These are phyloP conservation scores for Diorhabda elongata DNA, from an alignment of 1,140 invertebrate species.

Conservation along the genomic window DNA sequence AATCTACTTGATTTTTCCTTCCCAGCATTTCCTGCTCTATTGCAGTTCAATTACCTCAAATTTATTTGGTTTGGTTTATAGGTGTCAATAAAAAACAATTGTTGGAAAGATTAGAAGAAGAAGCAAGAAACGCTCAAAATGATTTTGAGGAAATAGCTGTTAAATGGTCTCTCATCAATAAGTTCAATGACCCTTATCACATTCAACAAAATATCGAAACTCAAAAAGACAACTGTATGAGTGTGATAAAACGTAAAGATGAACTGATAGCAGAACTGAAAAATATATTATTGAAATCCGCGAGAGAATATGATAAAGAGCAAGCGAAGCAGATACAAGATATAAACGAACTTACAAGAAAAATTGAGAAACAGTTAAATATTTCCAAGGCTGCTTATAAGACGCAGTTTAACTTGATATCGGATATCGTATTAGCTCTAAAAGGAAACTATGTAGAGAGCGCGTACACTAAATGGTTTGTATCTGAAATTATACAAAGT, in stretches of 20 bases:
- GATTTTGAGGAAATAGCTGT: slow-evolving; percentile 68
- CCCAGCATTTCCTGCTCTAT: too few relatives aligned
- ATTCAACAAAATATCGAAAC: slow-evolving; percentile 65
- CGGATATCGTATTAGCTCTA: slow-evolving; percentile 63
- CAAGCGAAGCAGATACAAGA: slow-evolving; percentile 66
- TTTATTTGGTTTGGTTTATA: background rate
- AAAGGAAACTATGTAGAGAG: slow-evolving; percentile 51
- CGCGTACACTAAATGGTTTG: slow-evolving; percentile 57
- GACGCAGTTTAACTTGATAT: slow-evolving; percentile 68
- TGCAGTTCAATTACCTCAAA: too few relatives aligned
- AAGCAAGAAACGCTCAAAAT: slow-evolving; percentile 57
- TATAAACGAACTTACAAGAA: slow-evolving; percentile 69
- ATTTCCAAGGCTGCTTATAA: slow-evolving; percentile 69
- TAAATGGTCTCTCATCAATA: slow-evolving; percentile 66
- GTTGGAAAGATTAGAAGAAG: slow-evolving; percentile 61
- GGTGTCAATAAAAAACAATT: slow-evolving; percentile 48
- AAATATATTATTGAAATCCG: slow-evolving; percentile 63
- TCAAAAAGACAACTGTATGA: slow-evolving; percentile 69
- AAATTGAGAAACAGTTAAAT: slow-evolving; percentile 75
- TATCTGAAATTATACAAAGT: too few relatives aligned
- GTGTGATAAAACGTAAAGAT: slow-evolving; percentile 73
- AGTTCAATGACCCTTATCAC: slow-evolving; percentile 73
- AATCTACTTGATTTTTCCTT: too few relatives aligned
- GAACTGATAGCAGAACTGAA: slow-evolving; percentile 69
- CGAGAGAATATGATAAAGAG: slow-evolving; percentile 54